Evolutionary conservation across 2,888 invertebrate genomes (phyloP).

Genomic region (Dinocampus coccinellae): DNA sequence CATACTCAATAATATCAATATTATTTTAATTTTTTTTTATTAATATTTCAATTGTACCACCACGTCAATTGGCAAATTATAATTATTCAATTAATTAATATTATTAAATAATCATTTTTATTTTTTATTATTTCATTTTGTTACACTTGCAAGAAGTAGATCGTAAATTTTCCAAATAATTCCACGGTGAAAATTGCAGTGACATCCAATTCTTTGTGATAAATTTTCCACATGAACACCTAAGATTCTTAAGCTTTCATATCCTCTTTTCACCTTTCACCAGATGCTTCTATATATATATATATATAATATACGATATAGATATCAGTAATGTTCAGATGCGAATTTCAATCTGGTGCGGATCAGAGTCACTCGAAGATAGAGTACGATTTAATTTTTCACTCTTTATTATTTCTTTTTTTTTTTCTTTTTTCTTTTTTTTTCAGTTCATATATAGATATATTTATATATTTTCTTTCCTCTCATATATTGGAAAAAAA

Average conservation of each 20-base stretch:
- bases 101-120: too few relatives aligned
- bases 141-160: slow-evolving; percentile 1
- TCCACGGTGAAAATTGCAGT: slow-evolving; percentile 24
- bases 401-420: too few relatives aligned
- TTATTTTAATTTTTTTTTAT: too few relatives aligned
- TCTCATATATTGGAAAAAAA: too few relatives aligned
- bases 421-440: slow-evolving; percentile 16
- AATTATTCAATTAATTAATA: too few relatives aligned
- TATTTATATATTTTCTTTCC: too few relatives aligned
- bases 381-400: slow-evolving; percentile 24
- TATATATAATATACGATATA: too few relatives aligned
- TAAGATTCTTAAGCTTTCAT: slow-evolving; percentile 13
- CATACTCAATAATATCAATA: too few relatives aligned
- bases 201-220: slow-evolving; percentile 41
- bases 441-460: too few relatives aligned
- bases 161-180: slow-evolving; percentile 4
- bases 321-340: slow-evolving; percentile 16
- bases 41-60: too few relatives aligned
- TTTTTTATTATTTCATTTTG: too few relatives aligned
- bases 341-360: slow-evolving; percentile 41
- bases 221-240: slow-evolving; percentile 31
- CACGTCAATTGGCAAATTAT: too few relatives aligned
- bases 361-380: slow-evolving; percentile 35
- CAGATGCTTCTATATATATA: background rate
- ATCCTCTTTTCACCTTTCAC: slow-evolving; percentile 5